Base-by-base conservation (phyloP, 2,113 vertebrate genomes). In the Limanda limanda region DNA sequence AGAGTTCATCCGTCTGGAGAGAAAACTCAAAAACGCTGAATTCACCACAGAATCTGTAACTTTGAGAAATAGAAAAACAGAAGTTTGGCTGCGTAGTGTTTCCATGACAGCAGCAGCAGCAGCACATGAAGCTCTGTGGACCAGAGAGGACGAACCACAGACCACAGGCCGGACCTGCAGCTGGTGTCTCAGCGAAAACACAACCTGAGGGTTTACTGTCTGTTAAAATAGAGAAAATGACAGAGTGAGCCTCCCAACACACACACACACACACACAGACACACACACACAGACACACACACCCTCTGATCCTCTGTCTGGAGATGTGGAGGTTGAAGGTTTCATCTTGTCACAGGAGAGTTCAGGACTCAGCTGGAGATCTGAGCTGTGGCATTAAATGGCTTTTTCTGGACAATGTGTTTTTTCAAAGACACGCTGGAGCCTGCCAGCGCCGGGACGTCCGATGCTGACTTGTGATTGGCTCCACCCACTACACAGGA, bases 141-240 rank as follows among this genome's bases (percentile, higher is more conserved):
- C 24, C 63, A 5, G 65, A 15, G 64, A 58, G 61, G 68, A 79
- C 27, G 4, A 23, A 66, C 72, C 69, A 0, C 81, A 57, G 56
- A 67, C 75, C 71, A 0, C 68, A 58, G 81, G 0, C 10, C 17
- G 37, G 81, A 84, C 81, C 81, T 88, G 48, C 37, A 2, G 42
- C 69, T 76, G 65, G 20, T 13, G 55, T 14, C 63, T 66, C 57
- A 25, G 76, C 75, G 37, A 2, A 80, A 78, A 83, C 76, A 40
- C 72, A 62, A 79, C 61, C 76, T 77, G 75, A 15, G 61, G 64
- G 0, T 81, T 80, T 18, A 18, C 70, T 68, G 73, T 76, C 70
- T 58, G 74, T 70, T 57, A 48, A 72, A 79, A 71, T 31, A 68
- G 40, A 76, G 47, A 4, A 81, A 84, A 79, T 87, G 48, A 76